Evolutionary conservation across 2,113 vertebrate species (phyloP), one percentile per base, ranked within the genome.

Genomic region (Ranitomeya imitator): DNA sequence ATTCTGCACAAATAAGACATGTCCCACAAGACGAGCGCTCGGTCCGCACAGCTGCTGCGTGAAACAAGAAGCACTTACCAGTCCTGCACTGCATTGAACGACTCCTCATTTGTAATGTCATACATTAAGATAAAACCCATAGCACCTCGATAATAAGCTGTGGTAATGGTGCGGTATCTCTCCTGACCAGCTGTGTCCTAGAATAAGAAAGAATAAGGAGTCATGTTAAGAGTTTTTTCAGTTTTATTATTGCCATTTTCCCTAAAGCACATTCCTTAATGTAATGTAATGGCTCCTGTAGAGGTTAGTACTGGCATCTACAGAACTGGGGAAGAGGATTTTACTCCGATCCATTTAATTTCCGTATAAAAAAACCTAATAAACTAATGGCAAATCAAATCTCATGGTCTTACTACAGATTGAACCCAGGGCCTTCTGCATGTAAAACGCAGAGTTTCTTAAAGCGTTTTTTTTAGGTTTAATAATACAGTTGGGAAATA

Each of bases 91-190:
- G 96, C 96, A 45, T 94, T 96, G 90, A 97, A 97, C 19, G 97
- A 97, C 61, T 97, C 96, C 91, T 97, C 96, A 76, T 97, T 97
- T 1, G 96, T 97, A 92, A 97, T 97, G 91, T 97, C 96, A 87
- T 97, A 97, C 96, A 97, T 97, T 91, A 97, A 92, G 92, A 97
- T 96, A 92, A 97, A 97, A 71, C 97, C 96, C 96, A 97, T 97
- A 88, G 97, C 97, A 10, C 97, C 96, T 2, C 96, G 94, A 76
- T 97, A 97, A 91, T 97, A 97, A 76, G 96, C 96, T 6, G 97
- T 97, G 57, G 97, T 97, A 91, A 97, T 97, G 31, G 96, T 97
- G 88, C 97, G 95, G 90, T 97, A 97, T 86, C 97, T 94, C 88
- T 97, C 97, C 91, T 97, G 97, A 52, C 97, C 97, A 67, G 97